phyloP scores from a whole-genome alignment of 2,113 vertebrate genomes.

The Ahaetulla prasina region DNA sequence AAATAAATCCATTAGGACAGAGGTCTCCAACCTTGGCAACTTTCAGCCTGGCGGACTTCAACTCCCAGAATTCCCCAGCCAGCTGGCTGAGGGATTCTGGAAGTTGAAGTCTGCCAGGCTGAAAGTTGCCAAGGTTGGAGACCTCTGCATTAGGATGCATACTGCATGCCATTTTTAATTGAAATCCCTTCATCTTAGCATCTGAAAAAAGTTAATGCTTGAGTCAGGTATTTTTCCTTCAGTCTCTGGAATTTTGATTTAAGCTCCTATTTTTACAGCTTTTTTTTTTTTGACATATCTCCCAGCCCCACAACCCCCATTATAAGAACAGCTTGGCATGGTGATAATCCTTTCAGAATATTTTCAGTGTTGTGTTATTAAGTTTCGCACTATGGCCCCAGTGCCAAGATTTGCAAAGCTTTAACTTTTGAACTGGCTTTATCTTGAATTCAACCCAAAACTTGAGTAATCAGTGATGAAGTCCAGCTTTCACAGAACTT shows the following conservation, averaged over 20 bases:
- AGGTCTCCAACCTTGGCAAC: too few relatives aligned
- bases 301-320: conserved; percentile 34
- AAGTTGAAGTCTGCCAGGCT: too few relatives aligned
- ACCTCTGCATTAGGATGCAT: too few relatives aligned
- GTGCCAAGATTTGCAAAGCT: conserved; percentile 59
- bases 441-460: conserved; percentile 65
- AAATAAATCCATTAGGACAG: neutral
- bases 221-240: conserved; percentile 30
- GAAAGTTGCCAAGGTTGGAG: too few relatives aligned
- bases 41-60: too few relatives aligned
- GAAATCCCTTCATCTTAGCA: conserved; percentile 8
- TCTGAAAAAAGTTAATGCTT: conserved; percentile 46
- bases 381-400: neutral
- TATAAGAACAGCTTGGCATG: conserved; percentile 20
- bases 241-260: conserved; percentile 2
- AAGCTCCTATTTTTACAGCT: conserved; percentile 25
- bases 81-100: too few relatives aligned
- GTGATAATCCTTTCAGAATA: neutral
- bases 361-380: conserved; percentile 49
- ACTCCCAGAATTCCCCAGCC: too few relatives aligned
- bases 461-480: conserved; percentile 59
- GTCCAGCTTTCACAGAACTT: conserved; percentile 66
- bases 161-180: conserved; percentile 27
- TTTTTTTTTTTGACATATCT: conserved; percentile 1
- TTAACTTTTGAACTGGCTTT: conserved; percentile 59